Conservation (phyloP, 2,888 invertebrate species). For the Diarsia dahlii region DNA sequence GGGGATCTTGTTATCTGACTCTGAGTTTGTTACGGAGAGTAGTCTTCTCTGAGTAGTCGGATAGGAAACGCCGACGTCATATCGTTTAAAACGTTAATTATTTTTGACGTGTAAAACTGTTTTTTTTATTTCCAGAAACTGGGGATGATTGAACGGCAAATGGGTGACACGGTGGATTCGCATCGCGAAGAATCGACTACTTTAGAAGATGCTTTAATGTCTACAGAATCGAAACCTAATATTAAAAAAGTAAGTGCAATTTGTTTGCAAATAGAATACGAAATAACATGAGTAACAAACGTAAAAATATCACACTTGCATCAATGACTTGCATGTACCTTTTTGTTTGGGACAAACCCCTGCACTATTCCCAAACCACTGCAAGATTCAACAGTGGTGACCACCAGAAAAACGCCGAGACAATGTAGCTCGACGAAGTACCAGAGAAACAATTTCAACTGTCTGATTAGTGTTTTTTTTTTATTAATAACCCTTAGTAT, state of each 20-base stretch:
- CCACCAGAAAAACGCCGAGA: too few species aligned
- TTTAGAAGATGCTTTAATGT: slow-evolving; percentile 73
- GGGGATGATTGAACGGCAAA: slow-evolving; percentile 84
- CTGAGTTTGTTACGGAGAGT: neutral
- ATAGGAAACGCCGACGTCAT: neutral
- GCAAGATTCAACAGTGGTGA: too few species aligned
- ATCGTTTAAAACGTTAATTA: too few species aligned
- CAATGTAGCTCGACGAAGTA: too few species aligned
- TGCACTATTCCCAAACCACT: too few species aligned
- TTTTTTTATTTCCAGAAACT: slow-evolving; percentile 74
- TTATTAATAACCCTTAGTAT: too few species aligned
- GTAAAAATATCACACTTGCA: neutral
- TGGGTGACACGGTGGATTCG: slow-evolving; percentile 81
- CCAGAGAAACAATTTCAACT: too few species aligned
- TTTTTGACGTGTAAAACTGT: neutral
- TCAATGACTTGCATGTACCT: too few species aligned
- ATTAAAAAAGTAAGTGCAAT: slow-evolving; percentile 75
- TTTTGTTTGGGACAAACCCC: too few species aligned
- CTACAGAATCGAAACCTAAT: slow-evolving; percentile 73
- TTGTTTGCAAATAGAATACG: neutral
- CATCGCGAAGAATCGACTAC: slow-evolving; percentile 69
- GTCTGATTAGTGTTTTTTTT: too few species aligned
- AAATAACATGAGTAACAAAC: neutral
- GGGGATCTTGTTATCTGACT: neutral
- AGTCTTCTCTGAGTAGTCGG: too few species aligned